Evolutionary conservation across 2,888 invertebrate genomes (phyloP).

Genomic region (Apocheima hispidaria): DNA sequence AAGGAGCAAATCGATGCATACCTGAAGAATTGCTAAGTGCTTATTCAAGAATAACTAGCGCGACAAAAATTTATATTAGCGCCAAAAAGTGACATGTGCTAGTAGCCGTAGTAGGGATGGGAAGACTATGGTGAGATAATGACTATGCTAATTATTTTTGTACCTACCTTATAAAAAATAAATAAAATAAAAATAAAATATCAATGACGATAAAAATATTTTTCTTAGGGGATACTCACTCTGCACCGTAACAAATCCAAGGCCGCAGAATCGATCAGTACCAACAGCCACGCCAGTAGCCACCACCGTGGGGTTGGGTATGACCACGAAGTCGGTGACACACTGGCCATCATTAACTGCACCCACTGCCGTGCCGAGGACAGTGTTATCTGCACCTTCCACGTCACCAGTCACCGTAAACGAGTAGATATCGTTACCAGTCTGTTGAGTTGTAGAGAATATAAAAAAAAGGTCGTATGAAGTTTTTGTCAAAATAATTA

Average conservation of each 20-base stretch:
- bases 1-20: no score
- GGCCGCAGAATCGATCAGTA: slow-evolving; percentile 91
- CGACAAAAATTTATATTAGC: no score
- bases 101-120: no score
- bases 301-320: slow-evolving; percentile 87
- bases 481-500: neutral
- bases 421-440: slow-evolving; percentile 82
- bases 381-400: slow-evolving; percentile 86
- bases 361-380: slow-evolving; percentile 85
- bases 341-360: slow-evolving; percentile 87
- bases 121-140: no score
- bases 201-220: no score
- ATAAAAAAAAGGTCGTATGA: neutral
- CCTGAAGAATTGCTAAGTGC: no score
- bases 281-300: slow-evolving; percentile 73
- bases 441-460: slow-evolving; percentile 48
- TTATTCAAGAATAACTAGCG: no score
- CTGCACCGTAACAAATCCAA: slow-evolving; percentile 88
- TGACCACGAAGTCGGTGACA: slow-evolving; percentile 90
- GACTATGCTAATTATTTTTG: no score
- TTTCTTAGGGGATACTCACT: slow-evolving; percentile 83
- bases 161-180: no score
- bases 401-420: slow-evolving; percentile 91
- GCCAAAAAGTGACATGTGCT: no score
- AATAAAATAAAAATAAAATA: no score